Evolutionary conservation across 2,888 invertebrate species (phyloP), one percentile per base, ranked within the genome.

Genomic region (Chydorus sphaericus): DNA sequence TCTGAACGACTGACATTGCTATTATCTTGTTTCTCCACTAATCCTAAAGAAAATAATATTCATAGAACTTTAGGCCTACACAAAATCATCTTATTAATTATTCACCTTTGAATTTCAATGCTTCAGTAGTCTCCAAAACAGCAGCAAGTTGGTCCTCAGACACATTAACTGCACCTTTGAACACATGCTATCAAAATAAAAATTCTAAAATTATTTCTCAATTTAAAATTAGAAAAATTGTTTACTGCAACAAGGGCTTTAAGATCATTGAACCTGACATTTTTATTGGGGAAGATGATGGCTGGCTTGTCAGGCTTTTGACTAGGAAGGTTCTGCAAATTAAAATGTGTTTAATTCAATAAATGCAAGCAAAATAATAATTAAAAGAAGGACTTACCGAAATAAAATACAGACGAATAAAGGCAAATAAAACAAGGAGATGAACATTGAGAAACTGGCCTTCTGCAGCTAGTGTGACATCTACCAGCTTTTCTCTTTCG

Each of bases 101-200:
- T 5, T 18, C 28, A 23, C 88, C 90, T 71, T 90, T 89, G 72
- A 90, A 90, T 69, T 88, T 78, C 62, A 90, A 74, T 65, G 87
- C 87, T 71, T 90, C 90, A 59, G 90, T 90, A 59, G 88, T 88
- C 69, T 87, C 81, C 61, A 90, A 72, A 69, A 90, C 88, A 57
- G 87, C 87, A 33, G 88, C 87, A 60, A 90, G 73, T 62, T 89
- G 76, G 66, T 90, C 89, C 70, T 90, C 89, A 68, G 89, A 89
- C 54, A 90, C 89, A 56, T 62, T 63, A 60, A 90, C 90, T 71
- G 90, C 90, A 16, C 90, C 90, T 62, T 88, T 78, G 71, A 90
- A 90, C 89, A 90, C 90, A 69, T 90, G 90, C 70, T 90, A 89
- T 64, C n/a, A n/a, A n/a, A n/a, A n/a, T n/a, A n/a, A 90, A n/a